Evolutionary conservation across 2,113 vertebrate species (phyloP).

Genomic region (Eudyptes chrysolophus): DNA sequence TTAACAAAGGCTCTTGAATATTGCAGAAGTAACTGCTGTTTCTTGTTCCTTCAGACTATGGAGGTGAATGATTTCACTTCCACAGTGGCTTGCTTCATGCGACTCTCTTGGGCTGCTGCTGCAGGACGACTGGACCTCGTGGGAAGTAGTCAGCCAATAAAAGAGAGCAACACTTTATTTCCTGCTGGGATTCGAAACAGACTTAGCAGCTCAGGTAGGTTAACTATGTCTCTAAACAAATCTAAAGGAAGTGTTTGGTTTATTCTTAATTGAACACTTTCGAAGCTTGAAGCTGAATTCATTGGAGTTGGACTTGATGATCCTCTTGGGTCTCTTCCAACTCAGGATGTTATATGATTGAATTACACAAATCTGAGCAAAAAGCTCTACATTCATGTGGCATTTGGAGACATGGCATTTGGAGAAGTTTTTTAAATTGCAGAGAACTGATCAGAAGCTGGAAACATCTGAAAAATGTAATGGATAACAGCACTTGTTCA

Average conservation of each 20-base stretch:
- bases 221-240: neutral
- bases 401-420: neutral
- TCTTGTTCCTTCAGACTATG: conserved; percentile 85
- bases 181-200: conserved; percentile 90
- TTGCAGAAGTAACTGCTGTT: neutral
- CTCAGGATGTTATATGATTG: neutral
- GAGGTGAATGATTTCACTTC: conserved; percentile 96
- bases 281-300: neutral
- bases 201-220: conserved; percentile 94
- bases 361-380: neutral
- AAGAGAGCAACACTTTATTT: conserved; percentile 90
- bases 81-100: conserved; percentile 97
- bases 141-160: conserved; percentile 95
- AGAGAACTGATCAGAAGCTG: neutral
- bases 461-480: neutral
- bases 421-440: neutral
- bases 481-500: neutral
- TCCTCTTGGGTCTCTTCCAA: neutral
- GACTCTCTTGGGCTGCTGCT: conserved; percentile 96
- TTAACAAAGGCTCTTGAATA: neutral
- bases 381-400: neutral
- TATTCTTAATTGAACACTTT: neutral
- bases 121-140: conserved; percentile 94
- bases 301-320: neutral
- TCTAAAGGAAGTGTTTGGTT: neutral